Percentiles rank a stretch among this genome's conserved stretches.
Conservation (phyloP, 2,113 vertebrate genomes). For the Ifrita kowaldi region DNA sequence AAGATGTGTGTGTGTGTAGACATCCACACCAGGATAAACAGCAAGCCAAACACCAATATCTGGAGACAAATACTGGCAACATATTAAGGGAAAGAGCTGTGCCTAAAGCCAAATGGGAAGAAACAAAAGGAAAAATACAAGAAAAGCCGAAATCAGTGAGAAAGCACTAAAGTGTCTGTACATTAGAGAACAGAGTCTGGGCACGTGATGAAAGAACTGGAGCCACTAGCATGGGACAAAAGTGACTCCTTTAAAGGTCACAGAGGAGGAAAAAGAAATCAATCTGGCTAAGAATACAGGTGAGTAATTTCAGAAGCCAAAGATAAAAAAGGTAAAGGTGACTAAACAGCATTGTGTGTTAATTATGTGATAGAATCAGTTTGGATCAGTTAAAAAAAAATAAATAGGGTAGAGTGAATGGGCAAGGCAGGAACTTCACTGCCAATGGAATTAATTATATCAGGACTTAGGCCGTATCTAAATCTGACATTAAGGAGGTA, state of each 20-base stretch:
- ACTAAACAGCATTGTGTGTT: background rate
- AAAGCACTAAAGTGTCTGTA: background rate
- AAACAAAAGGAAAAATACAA: background rate
- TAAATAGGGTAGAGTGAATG: background rate
- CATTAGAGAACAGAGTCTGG: background rate
- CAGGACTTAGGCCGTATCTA: background rate
- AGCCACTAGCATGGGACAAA: background rate
- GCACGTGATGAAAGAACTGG: background rate
- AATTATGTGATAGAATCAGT: slow-evolving; percentile 18
- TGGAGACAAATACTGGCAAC: background rate
- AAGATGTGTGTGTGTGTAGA: background rate
- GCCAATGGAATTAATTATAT: background rate
- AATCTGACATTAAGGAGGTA: background rate
- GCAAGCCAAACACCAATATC: background rate
- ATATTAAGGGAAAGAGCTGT: background rate
- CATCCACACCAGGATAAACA: background rate
- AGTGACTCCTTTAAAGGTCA: background rate
- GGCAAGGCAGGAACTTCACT: background rate
- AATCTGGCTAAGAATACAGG: background rate
- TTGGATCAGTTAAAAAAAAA: slow-evolving; percentile 5
- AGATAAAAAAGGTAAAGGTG: slow-evolving; percentile 28
- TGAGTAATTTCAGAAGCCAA: background rate
- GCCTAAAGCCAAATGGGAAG: background rate
- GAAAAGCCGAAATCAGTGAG: background rate
- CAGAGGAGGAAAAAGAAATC: background rate